Base-by-base conservation (phyloP, 1,140 invertebrate species). In the Bathynomus jamesi region DNA sequence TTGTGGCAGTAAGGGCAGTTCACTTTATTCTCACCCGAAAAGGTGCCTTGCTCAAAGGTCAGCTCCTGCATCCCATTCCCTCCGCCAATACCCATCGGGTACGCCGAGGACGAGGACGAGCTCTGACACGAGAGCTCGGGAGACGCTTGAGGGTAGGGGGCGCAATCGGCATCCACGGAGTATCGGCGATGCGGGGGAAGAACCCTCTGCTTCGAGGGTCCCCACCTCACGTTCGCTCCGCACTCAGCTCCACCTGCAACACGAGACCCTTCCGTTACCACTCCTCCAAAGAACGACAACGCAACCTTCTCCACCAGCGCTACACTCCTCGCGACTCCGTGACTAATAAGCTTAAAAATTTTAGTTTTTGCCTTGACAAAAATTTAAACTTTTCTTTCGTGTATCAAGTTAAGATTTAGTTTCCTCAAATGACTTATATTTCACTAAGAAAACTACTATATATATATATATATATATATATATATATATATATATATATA, bases 1-100 rank as follows among this genome's bases (percentile, higher is more conserved):
- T 76, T 76, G 70, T 76, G 74, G 67, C 74, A 76, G 31, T 76
- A 72, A 28, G 74, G 74, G 53, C 74, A 76, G 46, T 70, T 67
- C 4, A 69, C 70, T 11, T 60, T 72, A 21, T 67, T 67, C 60
- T 76, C 70, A 40, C 40, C 68, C n/a, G 74, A n/a, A 62, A 30
- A 29, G 30, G 31, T 11, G 60, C 60, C 24, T 30, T 61, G 31
- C 25, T 28, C 31, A 61, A 30, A 24, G 25, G 60, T 61, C 66
- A 60, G 27, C 28, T 25, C 28, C 64, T 17, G 32, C 24, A 30
- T 4, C 53, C 40, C n/a, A 24, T 28, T 30, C 64, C 61, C 63
- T 53, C 40, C 64, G 30, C 64, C 65, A 46, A 8, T 61, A 31
- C 64, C 32, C 53, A 53, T 60, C 31, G 64, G 70, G 31, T 29